Evolutionary conservation across 1,140 invertebrate species (phyloP).

Genomic region (Holotrichia oblita): DNA sequence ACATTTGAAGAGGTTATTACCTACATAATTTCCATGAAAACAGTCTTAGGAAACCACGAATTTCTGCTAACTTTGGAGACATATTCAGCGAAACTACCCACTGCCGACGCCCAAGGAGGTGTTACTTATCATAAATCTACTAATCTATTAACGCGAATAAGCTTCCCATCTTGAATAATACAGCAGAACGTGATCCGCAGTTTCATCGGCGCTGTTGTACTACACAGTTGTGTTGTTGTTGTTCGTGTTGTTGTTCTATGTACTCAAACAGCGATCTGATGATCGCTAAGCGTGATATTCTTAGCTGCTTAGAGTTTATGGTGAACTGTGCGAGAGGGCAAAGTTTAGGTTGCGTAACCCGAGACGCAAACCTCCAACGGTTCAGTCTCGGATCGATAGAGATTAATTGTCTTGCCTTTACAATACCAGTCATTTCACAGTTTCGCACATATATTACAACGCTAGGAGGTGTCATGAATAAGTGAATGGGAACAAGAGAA

Average conservation of each 20-base stretch:
- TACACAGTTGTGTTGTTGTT: no score
- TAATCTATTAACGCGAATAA: no score
- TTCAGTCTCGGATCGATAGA: background rate
- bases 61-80: no score
- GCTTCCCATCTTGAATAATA: no score
- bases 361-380: background rate
- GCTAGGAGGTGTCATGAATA: constrained; percentile 6
- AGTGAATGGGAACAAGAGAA: constrained; percentile 3
- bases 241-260: background rate
- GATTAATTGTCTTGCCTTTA: constrained; percentile 8
- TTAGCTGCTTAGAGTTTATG: background rate
- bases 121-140: no score
- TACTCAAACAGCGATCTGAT: background rate
- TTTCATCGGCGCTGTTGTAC: no score
- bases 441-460: background rate
- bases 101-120: no score
- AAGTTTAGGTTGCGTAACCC: constrained; percentile 11
- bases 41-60: no score
- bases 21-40: no score
- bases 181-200: no score
- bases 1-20: no score
- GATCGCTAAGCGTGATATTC: constrained; percentile 2
- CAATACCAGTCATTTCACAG: constrained; percentile 17
- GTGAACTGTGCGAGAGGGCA: background rate
- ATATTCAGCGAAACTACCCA: no score